Evolutionary conservation across 2,888 invertebrate species (phyloP), one percentile per base, ranked within the genome.

Genomic region (Chaetoderma sp.): DNA sequence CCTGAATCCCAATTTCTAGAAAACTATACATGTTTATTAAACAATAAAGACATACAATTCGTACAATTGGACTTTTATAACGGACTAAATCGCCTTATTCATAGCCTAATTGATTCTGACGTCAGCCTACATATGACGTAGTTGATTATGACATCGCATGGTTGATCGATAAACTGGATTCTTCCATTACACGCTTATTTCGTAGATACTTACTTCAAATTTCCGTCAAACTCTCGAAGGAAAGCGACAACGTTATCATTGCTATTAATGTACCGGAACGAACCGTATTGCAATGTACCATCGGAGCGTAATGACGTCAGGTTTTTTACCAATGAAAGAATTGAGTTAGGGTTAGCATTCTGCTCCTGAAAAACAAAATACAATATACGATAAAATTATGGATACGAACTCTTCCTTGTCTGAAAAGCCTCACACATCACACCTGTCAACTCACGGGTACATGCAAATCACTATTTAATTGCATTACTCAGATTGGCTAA

Each of bases 141-240:
- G n/a, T n/a, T n/a, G n/a, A n/a, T n/a, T n/a, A n/a, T n/a, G n/a
- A n/a, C n/a, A n/a, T n/a, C n/a, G n/a, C n/a, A n/a, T n/a, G n/a
- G n/a, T n/a, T n/a, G n/a, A n/a, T n/a, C n/a, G n/a, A n/a, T n/a
- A n/a, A n/a, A n/a, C n/a, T n/a, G n/a, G n/a, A n/a, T n/a, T n/a
- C n/a, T n/a, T n/a, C n/a, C n/a, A n/a, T n/a, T n/a, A n/a, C n/a
- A n/a, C n/a, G n/a, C n/a, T 16, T 23, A 58, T 4, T 23, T 18
- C 10, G 0, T 1, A 27, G 4, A 13, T 6, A 45, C 68, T 67
- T 67, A 83, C 84, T 82, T 82, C 42, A 77, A 76, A 44, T 77
- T 67, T 6, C 84, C 84, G 56, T 83, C 81, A 60, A 78, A 80
- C 47, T 82, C 81, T 64, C 82, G 64, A 8, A 83, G 79, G 70